These are phyloP conservation scores for Perca fluviatilis DNA, from an alignment of 2,113 vertebrate genomes.

Conservation along the genomic window DNA sequence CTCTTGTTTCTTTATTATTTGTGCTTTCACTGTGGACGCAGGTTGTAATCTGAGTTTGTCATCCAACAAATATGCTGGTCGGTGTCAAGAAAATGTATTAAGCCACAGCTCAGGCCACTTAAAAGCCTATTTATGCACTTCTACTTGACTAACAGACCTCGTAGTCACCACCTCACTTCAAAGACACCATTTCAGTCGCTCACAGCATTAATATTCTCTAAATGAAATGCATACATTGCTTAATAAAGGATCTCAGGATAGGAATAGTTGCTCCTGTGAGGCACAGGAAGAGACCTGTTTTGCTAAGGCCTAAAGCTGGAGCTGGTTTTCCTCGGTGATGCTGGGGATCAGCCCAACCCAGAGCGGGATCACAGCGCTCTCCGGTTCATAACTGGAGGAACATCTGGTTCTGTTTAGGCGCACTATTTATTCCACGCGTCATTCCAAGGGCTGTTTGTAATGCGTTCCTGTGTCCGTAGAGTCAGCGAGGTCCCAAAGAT, in stretches of 20 bases:
- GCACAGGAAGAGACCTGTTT: conserved; percentile 72
- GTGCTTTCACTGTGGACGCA: background rate
- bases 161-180: conserved; percentile 36
- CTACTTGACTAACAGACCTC: conserved; percentile 31
- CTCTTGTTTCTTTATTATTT: background rate
- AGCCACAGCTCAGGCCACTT: background rate
- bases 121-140: conserved; percentile 13
- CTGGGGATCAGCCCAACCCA: conserved; percentile 70
- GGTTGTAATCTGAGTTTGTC: conserved; percentile 26
- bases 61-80: conserved; percentile 10
- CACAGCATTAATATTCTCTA: conserved; percentile 26
- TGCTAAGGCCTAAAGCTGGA: conserved; percentile 64
- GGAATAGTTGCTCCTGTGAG: conserved; percentile 41
- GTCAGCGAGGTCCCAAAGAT: conserved; percentile 50
- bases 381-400: conserved; percentile 54
- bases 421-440: conserved; percentile 70
- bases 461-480: conserved; percentile 57
- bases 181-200: conserved; percentile 24
- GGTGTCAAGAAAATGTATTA: background rate
- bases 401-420: conserved; percentile 80
- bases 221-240: conserved; percentile 35
- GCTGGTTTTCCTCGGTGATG: conserved; percentile 64
- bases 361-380: conserved; percentile 60
- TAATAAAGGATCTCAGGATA: conserved; percentile 47
- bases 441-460: conserved; percentile 76